Conservation (phyloP, 2,113 vertebrate genomes). For the Alosa alosa region DNA sequence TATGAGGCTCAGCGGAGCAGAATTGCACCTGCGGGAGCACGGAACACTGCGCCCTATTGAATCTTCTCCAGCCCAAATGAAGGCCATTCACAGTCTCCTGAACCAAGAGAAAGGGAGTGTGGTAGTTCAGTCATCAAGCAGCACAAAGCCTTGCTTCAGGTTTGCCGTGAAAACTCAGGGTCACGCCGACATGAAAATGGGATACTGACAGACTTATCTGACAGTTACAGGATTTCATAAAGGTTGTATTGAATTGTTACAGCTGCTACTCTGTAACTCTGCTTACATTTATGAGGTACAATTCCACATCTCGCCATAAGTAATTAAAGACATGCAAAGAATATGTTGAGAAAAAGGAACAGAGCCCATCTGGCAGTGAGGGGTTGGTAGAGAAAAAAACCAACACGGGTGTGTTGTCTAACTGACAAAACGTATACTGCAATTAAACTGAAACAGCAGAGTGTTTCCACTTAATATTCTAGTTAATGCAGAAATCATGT, state of each 20-base stretch:
- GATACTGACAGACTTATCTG: neutral
- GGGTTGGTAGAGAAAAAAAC: neutral
- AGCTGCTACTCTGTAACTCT: neutral
- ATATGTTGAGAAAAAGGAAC: neutral
- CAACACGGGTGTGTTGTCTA: neutral
- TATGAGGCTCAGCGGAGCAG: neutral
- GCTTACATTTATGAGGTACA: neutral
- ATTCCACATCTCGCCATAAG: neutral
- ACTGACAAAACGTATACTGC: neutral
- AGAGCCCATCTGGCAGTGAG: neutral
- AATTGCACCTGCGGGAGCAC: neutral
- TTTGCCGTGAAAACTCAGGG: neutral
- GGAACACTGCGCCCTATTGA: neutral
- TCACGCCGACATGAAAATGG: neutral
- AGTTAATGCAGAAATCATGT: conserved; percentile 22
- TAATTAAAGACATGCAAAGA: neutral
- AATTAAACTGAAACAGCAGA: neutral
- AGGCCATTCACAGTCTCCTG: neutral
- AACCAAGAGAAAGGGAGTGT: neutral
- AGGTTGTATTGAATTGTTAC: neutral
- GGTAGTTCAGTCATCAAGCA: neutral
- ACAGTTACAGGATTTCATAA: neutral
- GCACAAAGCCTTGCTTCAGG: conserved; percentile 7
- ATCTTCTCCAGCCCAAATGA: neutral
- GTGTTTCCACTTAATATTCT: neutral